Percentiles rank a stretch among this genome's conserved stretches.
Evolutionary conservation across 64 coral and sea anemone species (phyloP).

Genomic region (Stichodactyla mertensii): DNA sequence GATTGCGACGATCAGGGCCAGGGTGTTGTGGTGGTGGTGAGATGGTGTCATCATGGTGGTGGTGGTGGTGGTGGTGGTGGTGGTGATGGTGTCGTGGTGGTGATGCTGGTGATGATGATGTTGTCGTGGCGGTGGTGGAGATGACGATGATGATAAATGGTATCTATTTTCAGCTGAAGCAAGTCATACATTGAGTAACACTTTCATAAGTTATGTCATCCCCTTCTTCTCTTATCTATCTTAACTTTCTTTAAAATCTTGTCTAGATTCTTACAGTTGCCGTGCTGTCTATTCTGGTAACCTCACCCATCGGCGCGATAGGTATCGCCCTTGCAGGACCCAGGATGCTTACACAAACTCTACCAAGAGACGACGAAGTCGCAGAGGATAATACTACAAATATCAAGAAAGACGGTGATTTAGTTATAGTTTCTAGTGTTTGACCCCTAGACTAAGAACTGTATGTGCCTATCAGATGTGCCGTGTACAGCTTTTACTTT

Average conservation of each 20-base stretch:
- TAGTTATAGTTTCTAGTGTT: not conserved
- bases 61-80: no score
- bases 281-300: constrained; percentile 81
- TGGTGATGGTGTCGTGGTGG: no score
- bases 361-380: constrained; percentile 14
- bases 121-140: no score
- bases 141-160: no score
- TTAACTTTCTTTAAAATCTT: not conserved
- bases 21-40: no score
- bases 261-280: constrained; percentile 82
- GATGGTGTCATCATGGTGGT: no score
- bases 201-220: no score
- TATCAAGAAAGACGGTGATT: not conserved
- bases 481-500: not conserved
- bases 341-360: constrained; percentile 54
- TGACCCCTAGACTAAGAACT: not conserved
- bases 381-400: not conserved
- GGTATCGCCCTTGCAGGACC: constrained; percentile 83
- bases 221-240: no score
- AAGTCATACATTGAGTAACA: no score
- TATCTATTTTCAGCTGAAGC: no score
- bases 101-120: no score
- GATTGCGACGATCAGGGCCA: no score
- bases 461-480: not conserved
- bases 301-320: constrained; percentile 84